phyloP scores from a whole-genome alignment of 2,113 vertebrate genomes.

The Tragelaphus imberbis region DNA sequence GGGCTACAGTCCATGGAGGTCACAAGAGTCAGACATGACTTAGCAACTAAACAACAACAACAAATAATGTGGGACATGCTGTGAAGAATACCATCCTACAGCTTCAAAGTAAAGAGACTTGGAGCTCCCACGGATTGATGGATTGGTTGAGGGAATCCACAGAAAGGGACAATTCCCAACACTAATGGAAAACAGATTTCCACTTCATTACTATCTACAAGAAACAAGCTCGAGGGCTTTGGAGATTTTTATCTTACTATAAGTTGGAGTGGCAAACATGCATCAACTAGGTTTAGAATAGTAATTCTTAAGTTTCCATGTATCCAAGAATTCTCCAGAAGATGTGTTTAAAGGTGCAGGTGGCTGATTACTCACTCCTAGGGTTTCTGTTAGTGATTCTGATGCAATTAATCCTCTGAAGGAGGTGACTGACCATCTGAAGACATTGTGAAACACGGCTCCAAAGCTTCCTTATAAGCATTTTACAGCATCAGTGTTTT shows the following conservation, averaged over 20 bases:
- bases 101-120: neutral
- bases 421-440: neutral
- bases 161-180: neutral
- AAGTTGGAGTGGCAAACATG: neutral
- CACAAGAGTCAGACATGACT: neutral
- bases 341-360: neutral
- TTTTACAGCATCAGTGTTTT: neutral
- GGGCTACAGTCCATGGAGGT: neutral
- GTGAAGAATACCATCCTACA: neutral
- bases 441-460: neutral
- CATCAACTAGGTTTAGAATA: neutral
- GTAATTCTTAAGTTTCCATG: neutral
- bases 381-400: neutral
- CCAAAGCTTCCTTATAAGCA: neutral
- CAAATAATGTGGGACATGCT: neutral
- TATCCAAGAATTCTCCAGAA: neutral
- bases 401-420: neutral
- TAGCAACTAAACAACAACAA: neutral
- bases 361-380: neutral
- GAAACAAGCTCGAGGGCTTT: neutral
- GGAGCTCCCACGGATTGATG: rapidly evolving
- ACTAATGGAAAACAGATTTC: neutral
- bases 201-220: neutral
- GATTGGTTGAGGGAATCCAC: neutral
- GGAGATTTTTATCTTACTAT: neutral